phyloP scores from a whole-genome alignment of 1,140 invertebrate genomes.

The Ips nitidus region DNA sequence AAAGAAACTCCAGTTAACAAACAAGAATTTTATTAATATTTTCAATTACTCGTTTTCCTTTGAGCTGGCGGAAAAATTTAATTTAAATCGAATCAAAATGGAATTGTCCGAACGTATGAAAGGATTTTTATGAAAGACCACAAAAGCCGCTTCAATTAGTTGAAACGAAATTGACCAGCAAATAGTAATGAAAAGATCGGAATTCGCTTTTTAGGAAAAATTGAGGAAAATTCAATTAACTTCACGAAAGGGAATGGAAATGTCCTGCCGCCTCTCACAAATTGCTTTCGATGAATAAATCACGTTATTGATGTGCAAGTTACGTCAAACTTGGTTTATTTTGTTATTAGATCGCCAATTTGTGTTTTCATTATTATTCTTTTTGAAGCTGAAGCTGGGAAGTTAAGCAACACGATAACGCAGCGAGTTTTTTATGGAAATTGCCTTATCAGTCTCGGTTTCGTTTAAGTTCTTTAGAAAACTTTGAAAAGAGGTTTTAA shows the following conservation, averaged over 20 bases:
- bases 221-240: conserved; percentile 4
- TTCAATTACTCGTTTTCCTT: conserved; percentile 2
- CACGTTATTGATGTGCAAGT: too few species aligned
- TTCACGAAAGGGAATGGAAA: neutral
- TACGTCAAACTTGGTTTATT: too few species aligned
- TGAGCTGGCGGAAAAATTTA: conserved; percentile 8
- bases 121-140: conserved; percentile 11
- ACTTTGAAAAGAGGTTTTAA: too few species aligned
- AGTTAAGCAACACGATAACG: too few species aligned
- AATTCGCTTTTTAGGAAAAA: conserved; percentile 1
- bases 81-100: conserved; percentile 11
- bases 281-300: conserved; percentile 5
- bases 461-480: too few species aligned
- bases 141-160: conserved; percentile 10
- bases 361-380: too few species aligned
- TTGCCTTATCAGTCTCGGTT: too few species aligned
- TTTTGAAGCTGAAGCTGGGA: too few species aligned
- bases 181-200: neutral
- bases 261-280: neutral
- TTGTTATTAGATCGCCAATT: too few species aligned
- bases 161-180: conserved; percentile 12
- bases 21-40: neutral
- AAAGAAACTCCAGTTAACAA: too few species aligned
- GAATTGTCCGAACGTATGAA: conserved; percentile 8
- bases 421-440: too few species aligned